phyloP scores from a whole-genome alignment of 2,113 vertebrate species.

The Eulacestoma nigropectus region DNA sequence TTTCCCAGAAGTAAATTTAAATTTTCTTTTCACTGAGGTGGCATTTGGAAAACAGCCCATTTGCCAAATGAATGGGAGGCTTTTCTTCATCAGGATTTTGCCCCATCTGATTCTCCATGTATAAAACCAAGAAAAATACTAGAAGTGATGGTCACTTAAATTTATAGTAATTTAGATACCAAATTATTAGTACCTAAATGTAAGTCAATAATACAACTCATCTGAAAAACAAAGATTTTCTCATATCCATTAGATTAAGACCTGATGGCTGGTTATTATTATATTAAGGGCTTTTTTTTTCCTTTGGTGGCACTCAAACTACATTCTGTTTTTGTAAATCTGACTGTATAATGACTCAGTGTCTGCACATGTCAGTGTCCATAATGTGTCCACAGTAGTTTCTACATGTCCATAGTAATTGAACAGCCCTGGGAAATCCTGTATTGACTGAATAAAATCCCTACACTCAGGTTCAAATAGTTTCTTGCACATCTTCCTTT shows the following conservation, averaged over 20 bases:
- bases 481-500: not conserved
- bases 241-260: not conserved
- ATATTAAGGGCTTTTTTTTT: not conserved
- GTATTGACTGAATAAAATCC: not conserved
- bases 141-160: not conserved
- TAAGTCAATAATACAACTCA: not conserved
- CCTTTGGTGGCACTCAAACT: not conserved
- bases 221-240: not conserved
- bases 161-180: not conserved
- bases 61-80: not conserved
- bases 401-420: not conserved
- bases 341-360: not conserved
- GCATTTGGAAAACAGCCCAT: not conserved
- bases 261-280: not conserved
- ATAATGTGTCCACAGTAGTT: not conserved
- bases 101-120: not conserved
- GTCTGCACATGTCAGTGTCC: not conserved
- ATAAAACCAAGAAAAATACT: not conserved
- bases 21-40: not conserved
- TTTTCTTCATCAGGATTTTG: not conserved
- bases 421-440: not conserved
- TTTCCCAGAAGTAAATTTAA: not conserved
- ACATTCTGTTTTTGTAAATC: not conserved
- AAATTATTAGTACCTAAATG: not conserved
- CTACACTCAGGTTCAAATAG: not conserved